Base-by-base conservation (phyloP, 2,888 invertebrate genomes). In the Caenorhabditis drosophilae region DNA sequence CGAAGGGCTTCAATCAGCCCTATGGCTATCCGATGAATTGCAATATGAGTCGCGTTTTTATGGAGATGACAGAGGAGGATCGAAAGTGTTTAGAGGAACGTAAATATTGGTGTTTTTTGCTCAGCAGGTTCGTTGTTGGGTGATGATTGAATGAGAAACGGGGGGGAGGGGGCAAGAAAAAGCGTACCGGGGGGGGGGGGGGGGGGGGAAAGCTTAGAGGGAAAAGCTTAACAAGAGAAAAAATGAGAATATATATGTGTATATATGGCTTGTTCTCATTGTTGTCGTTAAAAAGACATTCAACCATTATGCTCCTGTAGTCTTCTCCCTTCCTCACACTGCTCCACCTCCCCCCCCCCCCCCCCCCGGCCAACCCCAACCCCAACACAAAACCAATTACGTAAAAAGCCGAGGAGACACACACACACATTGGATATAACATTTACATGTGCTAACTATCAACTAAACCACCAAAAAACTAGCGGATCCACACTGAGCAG, bases 71-170 rank as follows among this genome's bases (percentile, higher is more conserved):
- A 6, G 76, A 76, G 18, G 76, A 76, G 36, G 76, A 76, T 47
- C 62, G 76, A 87, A 90, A 90, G 85, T 97, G 96, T 89, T 90
- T 95, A 87, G 89, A 90, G 87, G 81, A 81, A 41, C 41, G 79
- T 35, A 78, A 78, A 41, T 82, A 82, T 59, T 82, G 82, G 82
- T 82, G 82, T 47, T 82, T 82, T 64, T 59, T 81, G 61, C 61
- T 76, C 27, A 74, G 74, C 69, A 76, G 75, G 73, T 74, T 34
- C 22, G 50, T 52, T 18, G 16, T 50, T 48, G 36, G 15, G 15
- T 4, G 18, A 22, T 4, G 36, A 11, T 4, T 15, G 4, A 3
- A 18, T 20, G 18, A 18, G 20, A 18, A 18, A 40, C 20, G 4
- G 18, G 7, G 40, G 18, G 18, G 4, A 3, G 3, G 9, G 2